Base-by-base conservation (phyloP, 2,113 vertebrate species). In the Oryzias javanicus region DNA sequence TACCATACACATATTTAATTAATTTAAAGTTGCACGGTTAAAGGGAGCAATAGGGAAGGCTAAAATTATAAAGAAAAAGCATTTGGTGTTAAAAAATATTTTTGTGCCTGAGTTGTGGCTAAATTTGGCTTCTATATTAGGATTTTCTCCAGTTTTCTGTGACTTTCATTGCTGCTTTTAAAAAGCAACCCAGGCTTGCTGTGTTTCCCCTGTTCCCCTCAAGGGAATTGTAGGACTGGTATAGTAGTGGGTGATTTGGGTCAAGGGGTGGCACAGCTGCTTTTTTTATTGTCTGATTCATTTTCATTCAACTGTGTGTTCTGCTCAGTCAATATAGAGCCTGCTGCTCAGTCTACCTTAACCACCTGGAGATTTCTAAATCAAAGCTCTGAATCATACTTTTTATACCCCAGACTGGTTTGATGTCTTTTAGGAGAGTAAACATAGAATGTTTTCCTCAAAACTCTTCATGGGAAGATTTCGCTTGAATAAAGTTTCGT, bases 301-400 rank as follows among this genome's bases (percentile, higher is more conserved):
- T 40, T 72, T 69, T 42, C 29, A 68, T 40, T 70, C 56, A 55
- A 40, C 45, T 14, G 20, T 51, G 62, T 55, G 49, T 69, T 55
- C 25, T 45, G 10, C 53, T 42, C 18, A 44, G 55, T 64, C 50
- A 57, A 60, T 14, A 64, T 17, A 57, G 59, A 61, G 40, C 59
- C 55, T 59, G 49, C 19, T 4, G 40, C 53, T 63, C 55, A 48
- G 57, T 63, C 40, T 45, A 45, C 66, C 63, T 54, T 18, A 64
- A 60, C 40, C 55, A 73, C 53, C 68, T 47, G 46, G 61, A 45
- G 49, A 75, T 59, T 62, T 65, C 68, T 52, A 29, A 42, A 80
- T 80, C 68, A 80, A 75, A 78, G 53, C 71, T 41, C 4, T 64
- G 60, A 55, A 40, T 76, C 55, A 60, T 52, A 60, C 53, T 66